Percentiles rank a stretch among this genome's conserved stretches.
Conservation (phyloP, 2,797 vertebrate species). For the Siniperca obscura region DNA sequence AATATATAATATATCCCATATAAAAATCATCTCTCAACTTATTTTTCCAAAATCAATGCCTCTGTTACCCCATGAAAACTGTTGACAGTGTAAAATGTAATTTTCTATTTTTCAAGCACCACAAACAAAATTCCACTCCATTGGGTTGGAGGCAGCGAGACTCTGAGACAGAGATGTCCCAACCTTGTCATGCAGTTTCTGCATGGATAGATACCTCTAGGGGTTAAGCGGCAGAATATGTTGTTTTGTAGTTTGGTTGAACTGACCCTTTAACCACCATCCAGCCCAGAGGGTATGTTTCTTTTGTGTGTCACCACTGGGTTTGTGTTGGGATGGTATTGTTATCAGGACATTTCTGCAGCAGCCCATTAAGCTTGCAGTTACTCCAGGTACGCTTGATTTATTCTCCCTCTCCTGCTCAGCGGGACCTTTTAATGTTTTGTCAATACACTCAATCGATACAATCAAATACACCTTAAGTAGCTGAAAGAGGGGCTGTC, state of each 20-base stretch:
- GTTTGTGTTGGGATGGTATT: slow-evolving; percentile 27
- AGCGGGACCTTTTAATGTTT: neutral
- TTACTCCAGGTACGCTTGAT: slow-evolving; percentile 47
- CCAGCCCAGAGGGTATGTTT: slow-evolving; percentile 40
- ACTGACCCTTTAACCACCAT: slow-evolving; percentile 48
- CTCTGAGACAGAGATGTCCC: no score
- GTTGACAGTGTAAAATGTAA: no score
- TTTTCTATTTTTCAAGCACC: neutral
- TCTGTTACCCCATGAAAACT: neutral
- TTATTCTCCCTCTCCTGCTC: neutral
- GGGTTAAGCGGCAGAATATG: neutral
- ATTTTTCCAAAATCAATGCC: neutral
- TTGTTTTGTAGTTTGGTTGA: slow-evolving; percentile 52
- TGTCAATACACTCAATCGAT: neutral
- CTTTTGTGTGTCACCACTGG: slow-evolving; percentile 34
- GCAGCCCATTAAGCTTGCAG: slow-evolving; percentile 28
- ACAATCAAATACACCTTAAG: slow-evolving; percentile 44
- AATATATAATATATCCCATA: no score
- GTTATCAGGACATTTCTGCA: slow-evolving; percentile 32
- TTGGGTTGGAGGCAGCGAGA: neutral
- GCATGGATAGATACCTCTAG: neutral
- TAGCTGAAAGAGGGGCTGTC: slow-evolving; percentile 21
- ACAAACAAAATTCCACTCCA: neutral
- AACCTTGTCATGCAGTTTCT: neutral
- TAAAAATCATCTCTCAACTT: neutral